phyloP scores from a whole-genome alignment of 1,140 invertebrate genomes.

The Aphaenogaster rudis region DNA sequence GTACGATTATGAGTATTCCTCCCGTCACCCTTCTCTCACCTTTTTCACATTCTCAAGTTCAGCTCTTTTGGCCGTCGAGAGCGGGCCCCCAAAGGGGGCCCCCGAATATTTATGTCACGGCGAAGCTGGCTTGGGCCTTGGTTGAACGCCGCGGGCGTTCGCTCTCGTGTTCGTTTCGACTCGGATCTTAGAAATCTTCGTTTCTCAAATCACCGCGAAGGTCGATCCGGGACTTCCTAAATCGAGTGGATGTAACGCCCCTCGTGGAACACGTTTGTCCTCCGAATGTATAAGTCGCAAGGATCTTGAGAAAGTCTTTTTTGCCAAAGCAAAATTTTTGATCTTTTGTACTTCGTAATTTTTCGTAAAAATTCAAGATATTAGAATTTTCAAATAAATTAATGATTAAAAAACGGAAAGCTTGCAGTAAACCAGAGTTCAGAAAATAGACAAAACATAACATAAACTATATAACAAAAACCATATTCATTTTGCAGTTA shows the following conservation, averaged over 20 bases:
- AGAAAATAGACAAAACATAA: too few species aligned
- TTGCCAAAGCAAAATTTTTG: neutral
- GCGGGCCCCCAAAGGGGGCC: conserved; percentile 41
- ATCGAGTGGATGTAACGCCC: conserved; percentile 30
- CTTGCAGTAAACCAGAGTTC: neutral
- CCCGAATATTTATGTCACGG: conserved; percentile 83
- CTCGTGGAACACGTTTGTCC: conserved; percentile 29
- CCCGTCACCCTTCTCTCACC: conserved; percentile 9
- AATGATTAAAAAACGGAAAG: neutral
- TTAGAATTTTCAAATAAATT: neutral
- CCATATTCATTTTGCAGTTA: neutral
- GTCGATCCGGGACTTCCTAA: conserved; percentile 27
- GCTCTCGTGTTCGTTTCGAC: conserved; percentile 48
- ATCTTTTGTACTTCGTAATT: neutral
- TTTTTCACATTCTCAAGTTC: conserved; percentile 46
- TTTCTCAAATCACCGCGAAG: conserved; percentile 35
- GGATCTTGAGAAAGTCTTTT: neutral
- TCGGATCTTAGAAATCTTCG: conserved; percentile 74
- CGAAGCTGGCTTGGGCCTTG: conserved; percentile 77
- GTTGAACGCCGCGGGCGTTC: conserved; percentile 68
- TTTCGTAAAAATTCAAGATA: neutral
- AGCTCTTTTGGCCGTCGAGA: conserved; percentile 25
- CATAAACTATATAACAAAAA: neutral
- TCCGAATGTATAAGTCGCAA: neutral
- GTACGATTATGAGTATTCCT: conserved; percentile 60